Conservation (phyloP, 1,140 invertebrate species). For the Drosophila cardini region DNA sequence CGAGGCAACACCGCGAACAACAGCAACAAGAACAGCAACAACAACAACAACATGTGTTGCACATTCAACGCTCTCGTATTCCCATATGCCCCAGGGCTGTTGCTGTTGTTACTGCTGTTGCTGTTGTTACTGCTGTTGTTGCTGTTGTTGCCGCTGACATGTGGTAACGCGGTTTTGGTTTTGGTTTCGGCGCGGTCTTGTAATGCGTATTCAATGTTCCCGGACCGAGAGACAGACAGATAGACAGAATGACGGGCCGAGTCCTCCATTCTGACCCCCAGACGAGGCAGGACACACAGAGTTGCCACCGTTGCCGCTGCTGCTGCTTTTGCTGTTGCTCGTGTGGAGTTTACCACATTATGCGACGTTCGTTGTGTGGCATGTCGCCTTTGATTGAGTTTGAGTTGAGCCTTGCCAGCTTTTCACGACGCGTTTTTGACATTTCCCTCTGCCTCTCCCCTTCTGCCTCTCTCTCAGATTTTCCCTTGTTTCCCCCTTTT, state of each 20-base stretch:
- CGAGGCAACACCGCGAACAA: constrained; percentile 39
- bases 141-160: constrained; percentile 62
- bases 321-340: constrained; percentile 17
- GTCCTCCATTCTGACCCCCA: constrained; percentile 69
- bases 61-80: constrained; percentile 71
- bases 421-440: constrained; percentile 72
- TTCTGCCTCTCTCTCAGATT: constrained; percentile 5
- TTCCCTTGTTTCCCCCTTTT: constrained; percentile 32
- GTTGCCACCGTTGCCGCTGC: constrained; percentile 38
- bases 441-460: constrained; percentile 42
- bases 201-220: constrained; percentile 81
- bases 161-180: constrained; percentile 82
- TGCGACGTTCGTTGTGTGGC: constrained; percentile 58
- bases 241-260: constrained; percentile 32
- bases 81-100: constrained; percentile 73
- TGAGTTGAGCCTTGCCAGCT: constrained; percentile 60
- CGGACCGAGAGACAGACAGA: constrained; percentile 65
- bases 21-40: constrained; percentile 35
- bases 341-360: constrained; percentile 70
- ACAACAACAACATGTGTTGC: constrained; percentile 77
- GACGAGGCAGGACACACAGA: constrained; percentile 70
- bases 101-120: constrained; percentile 25
- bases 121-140: constrained; percentile 8
- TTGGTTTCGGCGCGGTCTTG: constrained; percentile 76
- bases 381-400: constrained; percentile 81